A percentile compares a stretch with the other conserved stretches of the same genome.
Conservation (phyloP, 92 coral and sea anemone species). For the Zoanthus solanderi region DNA sequence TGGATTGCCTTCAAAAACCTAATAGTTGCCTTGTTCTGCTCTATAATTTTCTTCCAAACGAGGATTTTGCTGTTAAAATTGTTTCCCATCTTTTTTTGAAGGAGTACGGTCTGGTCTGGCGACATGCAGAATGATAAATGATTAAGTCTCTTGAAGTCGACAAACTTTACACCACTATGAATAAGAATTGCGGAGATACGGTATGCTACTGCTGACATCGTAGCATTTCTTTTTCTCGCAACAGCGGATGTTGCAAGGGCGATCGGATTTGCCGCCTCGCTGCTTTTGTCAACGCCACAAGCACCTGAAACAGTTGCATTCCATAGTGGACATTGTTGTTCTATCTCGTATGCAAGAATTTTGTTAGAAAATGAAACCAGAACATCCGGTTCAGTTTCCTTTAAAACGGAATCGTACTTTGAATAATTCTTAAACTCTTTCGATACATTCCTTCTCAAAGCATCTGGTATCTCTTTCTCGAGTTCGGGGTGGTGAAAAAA, state of each 20-base stretch:
- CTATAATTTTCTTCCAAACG: constrained; percentile 13
- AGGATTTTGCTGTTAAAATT: constrained; percentile 27
- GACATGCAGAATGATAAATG: constrained; percentile 52
- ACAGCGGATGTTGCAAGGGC: constrained; percentile 41
- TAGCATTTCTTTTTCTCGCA: constrained; percentile 41
- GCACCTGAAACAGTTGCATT: constrained; percentile 42
- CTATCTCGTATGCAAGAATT: constrained; percentile 13
- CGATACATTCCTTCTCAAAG: constrained; percentile 1
- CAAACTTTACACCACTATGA: constrained; percentile 52
- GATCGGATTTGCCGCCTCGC: constrained; percentile 6
- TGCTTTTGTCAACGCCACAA: constrained; percentile 16
- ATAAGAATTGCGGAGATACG: constrained; percentile 46
- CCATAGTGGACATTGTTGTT: constrained; percentile 38
- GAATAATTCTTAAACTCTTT: neutral
- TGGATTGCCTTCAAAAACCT: constrained; percentile 27
- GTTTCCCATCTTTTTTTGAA: constrained; percentile 51
- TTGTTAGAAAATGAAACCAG: neutral
- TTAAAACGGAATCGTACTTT: neutral
- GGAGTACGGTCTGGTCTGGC: constrained; percentile 18
- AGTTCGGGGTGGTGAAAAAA: neutral
- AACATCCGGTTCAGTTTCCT: neutral
- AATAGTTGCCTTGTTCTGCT: constrained; percentile 15
- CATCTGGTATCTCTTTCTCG: neutral
- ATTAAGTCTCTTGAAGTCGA: constrained; percentile 39
- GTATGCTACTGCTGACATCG: constrained; percentile 52